Evolutionary conservation across 2,113 vertebrate genomes (phyloP).

Genomic region (Caranx ignobilis): DNA sequence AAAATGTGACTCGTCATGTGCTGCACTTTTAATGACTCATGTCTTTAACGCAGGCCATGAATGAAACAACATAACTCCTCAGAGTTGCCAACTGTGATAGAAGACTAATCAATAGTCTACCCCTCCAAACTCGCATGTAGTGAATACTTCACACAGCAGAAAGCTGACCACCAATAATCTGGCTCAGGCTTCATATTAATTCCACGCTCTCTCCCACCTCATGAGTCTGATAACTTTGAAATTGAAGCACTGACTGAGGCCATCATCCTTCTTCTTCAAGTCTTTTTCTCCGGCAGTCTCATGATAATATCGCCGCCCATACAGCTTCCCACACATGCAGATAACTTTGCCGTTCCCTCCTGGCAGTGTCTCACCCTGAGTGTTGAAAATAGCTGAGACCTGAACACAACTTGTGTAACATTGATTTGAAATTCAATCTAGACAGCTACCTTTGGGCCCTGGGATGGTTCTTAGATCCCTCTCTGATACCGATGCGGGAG

Average conservation of each 20-base stretch:
- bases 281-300: constrained; percentile 41
- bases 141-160: constrained; percentile 24
- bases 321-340: constrained; percentile 71
- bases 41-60: constrained; percentile 19
- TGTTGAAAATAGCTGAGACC: constrained; percentile 69
- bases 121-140: constrained; percentile 17
- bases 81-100: not conserved
- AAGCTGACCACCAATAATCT: constrained; percentile 25
- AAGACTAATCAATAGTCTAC: constrained; percentile 27
- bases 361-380: constrained; percentile 54
- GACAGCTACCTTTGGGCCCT: constrained; percentile 57
- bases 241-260: constrained; percentile 31
- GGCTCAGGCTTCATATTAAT: constrained; percentile 22
- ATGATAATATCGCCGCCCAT: constrained; percentile 51
- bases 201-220: constrained; percentile 36
- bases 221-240: constrained; percentile 58
- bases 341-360: constrained; percentile 63
- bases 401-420: constrained; percentile 75
- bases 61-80: constrained; percentile 7
- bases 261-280: constrained; percentile 51
- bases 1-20: constrained; percentile 1
- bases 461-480: constrained; percentile 51
- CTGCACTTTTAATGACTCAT: not conserved
- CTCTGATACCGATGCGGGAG: constrained; percentile 33
- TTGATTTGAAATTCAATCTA: constrained; percentile 78